phyloP scores from a whole-genome alignment of 2,113 vertebrate genomes.

The Zeus faber region DNA sequence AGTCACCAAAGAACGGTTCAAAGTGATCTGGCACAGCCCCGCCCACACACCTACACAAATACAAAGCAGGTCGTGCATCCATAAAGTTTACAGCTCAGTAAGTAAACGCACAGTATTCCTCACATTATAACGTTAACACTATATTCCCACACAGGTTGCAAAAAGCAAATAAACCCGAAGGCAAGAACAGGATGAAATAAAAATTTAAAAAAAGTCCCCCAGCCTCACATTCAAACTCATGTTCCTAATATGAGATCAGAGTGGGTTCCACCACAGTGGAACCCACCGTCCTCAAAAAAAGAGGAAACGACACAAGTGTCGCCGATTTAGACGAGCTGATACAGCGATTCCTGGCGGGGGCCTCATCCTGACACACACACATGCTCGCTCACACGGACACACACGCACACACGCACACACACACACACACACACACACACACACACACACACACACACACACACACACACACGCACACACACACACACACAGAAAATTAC shows the following conservation, averaged over 20 bases:
- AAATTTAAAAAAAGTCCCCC: too few species aligned
- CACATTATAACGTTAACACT: neutral
- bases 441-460: constrained; percentile 2
- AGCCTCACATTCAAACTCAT: neutral
- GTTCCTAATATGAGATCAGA: neutral
- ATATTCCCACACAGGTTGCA: neutral
- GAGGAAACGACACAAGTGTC: constrained; percentile 48
- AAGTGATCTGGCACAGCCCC: too few species aligned
- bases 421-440: neutral
- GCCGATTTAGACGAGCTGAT: constrained; percentile 34
- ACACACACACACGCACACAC: constrained; percentile 18
- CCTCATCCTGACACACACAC: constrained; percentile 23
- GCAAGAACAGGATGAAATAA: neutral
- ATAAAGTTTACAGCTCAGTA: neutral
- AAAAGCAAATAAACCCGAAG: neutral
- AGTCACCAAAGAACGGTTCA: too few species aligned
- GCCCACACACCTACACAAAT: neutral
- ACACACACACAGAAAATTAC: constrained; percentile 40
- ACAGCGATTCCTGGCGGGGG: constrained; percentile 37
- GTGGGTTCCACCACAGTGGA: constrained; percentile 28
- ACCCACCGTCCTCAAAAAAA: constrained; percentile 52
- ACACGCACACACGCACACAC: constrained; percentile 1
- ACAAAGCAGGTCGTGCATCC: neutral
- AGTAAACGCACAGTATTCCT: neutral
- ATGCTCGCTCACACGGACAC: neutral